Evolutionary conservation across 2,113 vertebrate species (phyloP), one percentile per base, ranked within the genome.

Genomic region (Cololabis saira): DNA sequence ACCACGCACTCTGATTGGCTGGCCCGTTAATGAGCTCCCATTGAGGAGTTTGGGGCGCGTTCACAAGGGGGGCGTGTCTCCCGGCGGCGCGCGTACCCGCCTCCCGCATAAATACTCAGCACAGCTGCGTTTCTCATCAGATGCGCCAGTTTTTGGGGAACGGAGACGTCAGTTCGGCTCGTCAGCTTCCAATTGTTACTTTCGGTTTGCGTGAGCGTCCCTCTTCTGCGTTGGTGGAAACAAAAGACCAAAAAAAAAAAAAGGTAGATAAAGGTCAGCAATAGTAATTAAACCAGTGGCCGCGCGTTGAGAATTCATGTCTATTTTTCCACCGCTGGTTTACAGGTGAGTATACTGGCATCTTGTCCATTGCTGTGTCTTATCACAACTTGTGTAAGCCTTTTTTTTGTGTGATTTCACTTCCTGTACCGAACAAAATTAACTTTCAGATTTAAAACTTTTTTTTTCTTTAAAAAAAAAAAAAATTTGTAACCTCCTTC

Each of bases 221-320:
- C 45, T 5, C 16, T 33, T 44, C 18, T 33, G 37, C 16, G 24
- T 33, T 37, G 12, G 30, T 61, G 4, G 16, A 12, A 45, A 2
- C 22, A 5, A 27, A 4, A 44, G 11, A 15, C 1, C 19, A 16
- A 43, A 44, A 19, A 7, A 52, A 0, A 48, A 0, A 52, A 37
- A 48, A 49, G 72, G 55, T 49, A 52, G 47, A 58, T 53, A 13
- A 14, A 78, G 57, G 61, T 67, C 42, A 21, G 55, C 8, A 24
- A 40, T 41, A 48, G 47, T 47, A 19, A 44, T 41, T 54, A 62
- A 24, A 41, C 80, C 82, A 72, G 40, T 68, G 61, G 50, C 82
- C 67, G 83, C 87, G 90, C 87, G 82, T 89, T n/a, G 90, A 77
- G 87, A 90, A 88, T 93, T 90, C 81, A 92, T 93, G 91, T 91